Evolutionary conservation across 2,113 vertebrate species (phyloP).

Genomic region (Colius striatus): DNA sequence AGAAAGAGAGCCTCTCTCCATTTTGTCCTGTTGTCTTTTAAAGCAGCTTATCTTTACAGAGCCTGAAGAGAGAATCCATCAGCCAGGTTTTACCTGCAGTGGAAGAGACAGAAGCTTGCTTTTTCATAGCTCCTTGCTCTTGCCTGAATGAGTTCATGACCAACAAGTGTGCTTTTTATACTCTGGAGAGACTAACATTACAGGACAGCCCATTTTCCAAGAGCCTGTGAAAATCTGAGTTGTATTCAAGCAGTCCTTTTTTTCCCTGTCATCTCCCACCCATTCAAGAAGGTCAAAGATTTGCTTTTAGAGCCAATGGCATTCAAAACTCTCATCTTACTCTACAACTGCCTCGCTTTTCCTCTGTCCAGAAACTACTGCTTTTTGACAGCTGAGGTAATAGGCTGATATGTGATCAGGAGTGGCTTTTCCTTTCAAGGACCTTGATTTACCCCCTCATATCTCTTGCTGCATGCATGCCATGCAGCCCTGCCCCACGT

Average conservation of each 20-base stretch:
- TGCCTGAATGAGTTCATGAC: background rate
- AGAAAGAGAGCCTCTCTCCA: background rate
- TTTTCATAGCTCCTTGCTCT: background rate
- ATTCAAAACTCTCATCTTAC: background rate
- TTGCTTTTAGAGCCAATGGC: background rate
- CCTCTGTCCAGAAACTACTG: background rate
- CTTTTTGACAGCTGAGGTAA: background rate
- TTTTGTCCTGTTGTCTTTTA: background rate
- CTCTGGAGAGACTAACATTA: background rate
- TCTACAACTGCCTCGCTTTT: background rate
- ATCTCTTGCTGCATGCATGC: background rate
- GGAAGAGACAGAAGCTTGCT: background rate
- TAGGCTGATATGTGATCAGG: background rate
- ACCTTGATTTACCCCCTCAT: fast-evolving
- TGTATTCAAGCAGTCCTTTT: background rate
- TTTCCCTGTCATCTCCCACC: background rate
- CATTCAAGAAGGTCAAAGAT: background rate
- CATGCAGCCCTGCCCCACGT: background rate
- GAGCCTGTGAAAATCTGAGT: background rate
- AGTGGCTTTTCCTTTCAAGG: background rate
- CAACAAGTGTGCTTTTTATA: background rate
- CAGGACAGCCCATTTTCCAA: background rate
- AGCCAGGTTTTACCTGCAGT: background rate
- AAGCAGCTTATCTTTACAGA: background rate
- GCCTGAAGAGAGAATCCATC: background rate